Conservation (phyloP, 2,888 invertebrate genomes). For the Noctua comes region DNA sequence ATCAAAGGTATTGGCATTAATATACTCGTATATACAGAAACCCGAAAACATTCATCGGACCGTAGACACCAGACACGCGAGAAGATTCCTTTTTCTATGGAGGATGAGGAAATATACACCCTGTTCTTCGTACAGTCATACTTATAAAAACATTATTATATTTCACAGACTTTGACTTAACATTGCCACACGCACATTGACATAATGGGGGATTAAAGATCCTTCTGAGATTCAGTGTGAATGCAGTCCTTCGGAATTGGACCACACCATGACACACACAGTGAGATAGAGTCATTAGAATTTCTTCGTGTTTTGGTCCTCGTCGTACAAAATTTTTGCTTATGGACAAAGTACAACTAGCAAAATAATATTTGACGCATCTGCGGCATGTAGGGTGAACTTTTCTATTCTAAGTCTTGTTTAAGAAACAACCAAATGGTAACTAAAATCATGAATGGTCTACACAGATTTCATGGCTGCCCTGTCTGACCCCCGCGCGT, state of each 20-base stretch:
- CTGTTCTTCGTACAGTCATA: not conserved
- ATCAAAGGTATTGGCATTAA: not conserved
- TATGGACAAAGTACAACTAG: not conserved
- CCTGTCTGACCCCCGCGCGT: conserved; percentile 97
- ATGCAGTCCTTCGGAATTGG: not conserved
- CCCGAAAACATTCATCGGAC: not conserved
- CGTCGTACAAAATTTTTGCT: not conserved
- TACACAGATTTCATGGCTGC: conserved; percentile 98
- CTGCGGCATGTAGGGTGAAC: not conserved
- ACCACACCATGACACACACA: not conserved
- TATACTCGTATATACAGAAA: too few relatives aligned
- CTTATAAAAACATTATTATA: not conserved
- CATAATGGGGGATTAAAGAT: not conserved
- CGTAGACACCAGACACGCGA: not conserved
- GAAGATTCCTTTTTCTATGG: not conserved
- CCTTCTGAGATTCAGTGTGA: not conserved
- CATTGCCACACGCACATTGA: not conserved
- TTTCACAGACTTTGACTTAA: not conserved
- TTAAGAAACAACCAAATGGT: not conserved
- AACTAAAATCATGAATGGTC: not conserved
- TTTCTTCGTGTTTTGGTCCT: not conserved
- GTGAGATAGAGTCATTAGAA: not conserved
- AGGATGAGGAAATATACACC: not conserved
- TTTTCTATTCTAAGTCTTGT: not conserved
- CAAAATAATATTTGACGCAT: not conserved